A percentile compares a stretch with the other conserved stretches of the same genome.
Evolutionary conservation across 2,888 invertebrate species (phyloP).

Genomic region (Byasa hedistus): DNA sequence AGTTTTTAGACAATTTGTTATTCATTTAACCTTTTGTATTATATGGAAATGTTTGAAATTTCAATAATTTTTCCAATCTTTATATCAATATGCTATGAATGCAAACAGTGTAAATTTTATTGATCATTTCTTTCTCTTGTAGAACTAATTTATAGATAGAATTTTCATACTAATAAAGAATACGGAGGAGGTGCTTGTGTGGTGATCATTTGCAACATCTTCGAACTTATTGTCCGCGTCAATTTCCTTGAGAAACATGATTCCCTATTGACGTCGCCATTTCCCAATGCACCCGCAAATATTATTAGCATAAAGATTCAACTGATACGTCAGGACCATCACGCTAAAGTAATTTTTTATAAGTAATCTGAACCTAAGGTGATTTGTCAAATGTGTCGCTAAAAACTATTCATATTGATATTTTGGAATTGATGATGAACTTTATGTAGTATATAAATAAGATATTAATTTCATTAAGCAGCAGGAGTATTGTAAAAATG

Average conservation of each 20-base stretch:
- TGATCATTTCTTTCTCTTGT: too few relatives aligned
- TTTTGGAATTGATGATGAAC: conserved; percentile 9
- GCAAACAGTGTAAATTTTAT: too few relatives aligned
- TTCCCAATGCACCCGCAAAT: neutral
- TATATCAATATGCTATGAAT: too few relatives aligned
- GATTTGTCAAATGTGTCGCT: conserved; percentile 7
- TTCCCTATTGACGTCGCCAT: neutral
- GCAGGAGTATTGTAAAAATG: neutral
- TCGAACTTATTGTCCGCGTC: neutral
- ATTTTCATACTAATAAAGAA: too few relatives aligned
- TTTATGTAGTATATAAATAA: neutral
- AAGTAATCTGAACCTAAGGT: neutral
- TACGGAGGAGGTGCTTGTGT: too few relatives aligned
- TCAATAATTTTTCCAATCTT: neutral
- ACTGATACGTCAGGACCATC: neutral
- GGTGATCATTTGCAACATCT: too few relatives aligned
- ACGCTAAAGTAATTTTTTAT: neutral
- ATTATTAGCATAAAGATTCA: neutral
- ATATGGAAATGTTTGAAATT: conserved; percentile 2
- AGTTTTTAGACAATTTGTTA: neutral
- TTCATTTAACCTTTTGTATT: too few relatives aligned
- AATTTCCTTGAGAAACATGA: neutral
- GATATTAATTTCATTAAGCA: neutral
- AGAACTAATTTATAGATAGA: too few relatives aligned
- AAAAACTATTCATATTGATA: conserved; percentile 1